phyloP scores from a whole-genome alignment of 2,888 invertebrate species.

The Incurvaria masculella region DNA sequence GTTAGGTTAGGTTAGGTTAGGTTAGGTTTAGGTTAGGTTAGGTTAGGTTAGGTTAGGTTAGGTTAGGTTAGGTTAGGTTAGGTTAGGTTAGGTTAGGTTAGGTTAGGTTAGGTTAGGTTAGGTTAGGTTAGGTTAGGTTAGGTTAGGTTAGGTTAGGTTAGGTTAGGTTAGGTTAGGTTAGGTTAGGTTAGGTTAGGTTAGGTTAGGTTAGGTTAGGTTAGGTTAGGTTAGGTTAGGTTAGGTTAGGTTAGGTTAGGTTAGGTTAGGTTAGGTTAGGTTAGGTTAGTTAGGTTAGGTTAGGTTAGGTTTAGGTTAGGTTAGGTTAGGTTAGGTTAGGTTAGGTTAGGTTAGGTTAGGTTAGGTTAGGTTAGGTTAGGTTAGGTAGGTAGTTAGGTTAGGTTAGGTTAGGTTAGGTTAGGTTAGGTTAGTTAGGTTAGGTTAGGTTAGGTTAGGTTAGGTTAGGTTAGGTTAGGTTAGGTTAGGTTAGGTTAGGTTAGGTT shows the following conservation, averaged over 20 bases:
- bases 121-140: conserved; percentile 17
- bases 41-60: conserved; percentile 12
- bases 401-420: no score
- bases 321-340: no score
- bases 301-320: neutral
- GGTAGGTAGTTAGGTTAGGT: neutral
- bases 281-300: neutral
- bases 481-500: no score
- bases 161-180: conserved; percentile 7
- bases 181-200: conserved; percentile 9
- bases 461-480: no score
- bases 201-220: conserved; percentile 10
- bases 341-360: neutral
- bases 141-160: conserved; percentile 10
- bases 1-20: conserved; percentile 9
- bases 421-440: no score
- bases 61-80: conserved; percentile 15
- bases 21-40: conserved; percentile 10
- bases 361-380: no score
- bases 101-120: conserved; percentile 18
- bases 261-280: conserved; percentile 7
- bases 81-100: conserved; percentile 17
- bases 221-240: conserved; percentile 9
- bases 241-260: conserved; percentile 9
- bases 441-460: no score